Evolutionary conservation across 53 echinoderm and acorn worm species (phyloP).

Genomic region (Zoroaster sp.): DNA sequence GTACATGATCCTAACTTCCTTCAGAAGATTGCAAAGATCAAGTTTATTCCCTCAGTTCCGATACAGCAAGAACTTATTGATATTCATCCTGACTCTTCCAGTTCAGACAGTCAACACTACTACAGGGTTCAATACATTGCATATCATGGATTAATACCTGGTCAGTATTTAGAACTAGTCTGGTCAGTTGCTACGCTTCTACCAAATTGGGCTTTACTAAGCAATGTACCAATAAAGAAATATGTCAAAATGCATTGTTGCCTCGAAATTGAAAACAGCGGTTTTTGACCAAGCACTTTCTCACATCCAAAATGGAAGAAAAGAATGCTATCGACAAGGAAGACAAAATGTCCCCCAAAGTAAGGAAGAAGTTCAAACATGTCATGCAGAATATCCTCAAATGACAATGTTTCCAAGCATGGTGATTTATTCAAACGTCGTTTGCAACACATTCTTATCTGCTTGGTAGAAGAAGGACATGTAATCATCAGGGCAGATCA

Average conservation of each 20-base stretch:
- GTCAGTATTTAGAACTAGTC: conserved; percentile 12
- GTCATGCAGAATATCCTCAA: conserved; percentile 3
- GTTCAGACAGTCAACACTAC: no score
- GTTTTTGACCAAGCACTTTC: not conserved
- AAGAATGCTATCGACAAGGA: conserved; percentile 32
- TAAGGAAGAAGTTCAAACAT: not conserved
- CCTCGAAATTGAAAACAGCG: conserved; percentile 16
- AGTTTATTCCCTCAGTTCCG: conserved; percentile 34
- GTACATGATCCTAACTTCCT: not conserved
- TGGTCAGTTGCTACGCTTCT: conserved; percentile 52
- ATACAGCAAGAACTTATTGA: not conserved
- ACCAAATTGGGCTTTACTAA: conserved; percentile 14
- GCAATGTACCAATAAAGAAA: not conserved
- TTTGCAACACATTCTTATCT: conserved; percentile 15
- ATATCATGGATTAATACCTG: conserved; percentile 31
- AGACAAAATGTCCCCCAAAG: conserved; percentile 19
- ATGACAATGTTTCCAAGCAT: not conserved
- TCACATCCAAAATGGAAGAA: conserved; percentile 35
- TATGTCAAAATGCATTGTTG: conserved; percentile 5
- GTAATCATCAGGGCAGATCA: conserved; percentile 52
- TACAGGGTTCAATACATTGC: conserved; percentile 6
- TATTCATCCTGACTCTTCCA: conserved; percentile 24
- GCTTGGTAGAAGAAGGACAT: conserved; percentile 32
- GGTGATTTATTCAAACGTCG: not conserved
- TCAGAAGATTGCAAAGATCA: not conserved